Evolutionary conservation across 2,113 vertebrate genomes (phyloP).

Genomic region (Scomber japonicus): DNA sequence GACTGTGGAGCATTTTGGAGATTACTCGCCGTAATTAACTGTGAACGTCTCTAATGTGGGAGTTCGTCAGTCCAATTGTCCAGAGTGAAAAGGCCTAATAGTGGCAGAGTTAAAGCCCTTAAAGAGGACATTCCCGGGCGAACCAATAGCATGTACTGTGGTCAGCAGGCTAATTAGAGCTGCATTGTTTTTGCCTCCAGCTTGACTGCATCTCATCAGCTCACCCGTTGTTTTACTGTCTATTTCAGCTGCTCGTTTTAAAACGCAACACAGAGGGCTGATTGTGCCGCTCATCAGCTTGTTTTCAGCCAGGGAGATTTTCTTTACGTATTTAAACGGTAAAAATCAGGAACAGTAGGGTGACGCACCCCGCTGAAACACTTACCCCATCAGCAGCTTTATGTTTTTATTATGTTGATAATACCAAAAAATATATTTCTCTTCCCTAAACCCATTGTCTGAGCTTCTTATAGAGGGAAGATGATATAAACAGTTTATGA

Average conservation of each 20-base stretch:
- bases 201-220: constrained; percentile 54
- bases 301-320: constrained; percentile 27
- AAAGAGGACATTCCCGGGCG: constrained; percentile 39
- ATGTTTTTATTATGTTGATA: constrained; percentile 14
- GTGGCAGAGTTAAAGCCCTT: constrained; percentile 25
- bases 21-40: constrained; percentile 41
- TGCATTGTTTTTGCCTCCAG: constrained; percentile 57
- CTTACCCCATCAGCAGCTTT: not conserved
- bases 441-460: not conserved
- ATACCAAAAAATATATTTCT: not conserved
- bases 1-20: not conserved
- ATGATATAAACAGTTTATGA: not conserved
- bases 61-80: constrained; percentile 19
- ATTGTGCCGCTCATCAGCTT: constrained; percentile 42
- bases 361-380: not conserved
- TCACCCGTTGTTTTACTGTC: constrained; percentile 44
- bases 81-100: constrained; percentile 21
- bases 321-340: constrained; percentile 21
- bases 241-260: constrained; percentile 55
- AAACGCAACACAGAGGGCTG: constrained; percentile 11
- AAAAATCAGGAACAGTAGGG: constrained; percentile 24
- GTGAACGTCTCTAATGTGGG: not conserved
- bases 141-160: constrained; percentile 35
- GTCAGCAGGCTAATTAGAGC: constrained; percentile 62
- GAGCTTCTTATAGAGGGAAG: not conserved